Conservation (phyloP, 1,140 invertebrate species). For the Zophobas atratus region DNA sequence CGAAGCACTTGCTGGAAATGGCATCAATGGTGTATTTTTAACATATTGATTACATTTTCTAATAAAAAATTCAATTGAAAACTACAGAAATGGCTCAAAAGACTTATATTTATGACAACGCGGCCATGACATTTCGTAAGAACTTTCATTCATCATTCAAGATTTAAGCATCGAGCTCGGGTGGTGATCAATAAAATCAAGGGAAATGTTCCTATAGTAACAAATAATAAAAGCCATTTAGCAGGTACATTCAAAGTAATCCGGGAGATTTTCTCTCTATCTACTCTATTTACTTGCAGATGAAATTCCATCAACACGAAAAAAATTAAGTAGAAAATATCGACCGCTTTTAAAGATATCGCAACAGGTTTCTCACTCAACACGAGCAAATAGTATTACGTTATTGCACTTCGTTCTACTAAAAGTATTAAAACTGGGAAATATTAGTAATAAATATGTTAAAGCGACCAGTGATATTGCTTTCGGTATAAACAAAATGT, state of each 20-base stretch:
- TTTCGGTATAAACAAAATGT: conserved; percentile 33
- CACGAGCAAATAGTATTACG: conserved; percentile 13
- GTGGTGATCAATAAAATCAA: conserved; percentile 44
- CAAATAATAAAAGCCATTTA: conserved; percentile 37
- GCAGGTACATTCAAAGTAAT: conserved; percentile 7
- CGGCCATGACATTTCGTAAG: conserved; percentile 44
- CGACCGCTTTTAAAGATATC: conserved; percentile 18
- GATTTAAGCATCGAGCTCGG: conserved; percentile 20
- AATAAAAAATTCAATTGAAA: not conserved
- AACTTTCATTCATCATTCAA: conserved; percentile 46
- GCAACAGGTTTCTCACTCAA: conserved; percentile 22
- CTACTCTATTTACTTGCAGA: not conserved
- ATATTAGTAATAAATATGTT: conserved; percentile 28
- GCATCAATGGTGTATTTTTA: conserved; percentile 2
- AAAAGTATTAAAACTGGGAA: conserved; percentile 16
- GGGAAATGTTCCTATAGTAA: conserved; percentile 48
- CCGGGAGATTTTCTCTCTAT: not conserved
- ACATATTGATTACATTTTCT: conserved; percentile 2
- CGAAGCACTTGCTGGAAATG: conserved; percentile 20
- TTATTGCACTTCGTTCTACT: conserved; percentile 29
- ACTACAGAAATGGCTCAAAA: not conserved
- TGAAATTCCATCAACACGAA: not conserved
- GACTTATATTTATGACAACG: conserved; percentile 7
- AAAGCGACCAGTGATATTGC: conserved; percentile 7
- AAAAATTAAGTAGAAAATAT: conserved; percentile 23